phyloP scores from a whole-genome alignment of 2,113 vertebrate species.

The Meles meles region DNA sequence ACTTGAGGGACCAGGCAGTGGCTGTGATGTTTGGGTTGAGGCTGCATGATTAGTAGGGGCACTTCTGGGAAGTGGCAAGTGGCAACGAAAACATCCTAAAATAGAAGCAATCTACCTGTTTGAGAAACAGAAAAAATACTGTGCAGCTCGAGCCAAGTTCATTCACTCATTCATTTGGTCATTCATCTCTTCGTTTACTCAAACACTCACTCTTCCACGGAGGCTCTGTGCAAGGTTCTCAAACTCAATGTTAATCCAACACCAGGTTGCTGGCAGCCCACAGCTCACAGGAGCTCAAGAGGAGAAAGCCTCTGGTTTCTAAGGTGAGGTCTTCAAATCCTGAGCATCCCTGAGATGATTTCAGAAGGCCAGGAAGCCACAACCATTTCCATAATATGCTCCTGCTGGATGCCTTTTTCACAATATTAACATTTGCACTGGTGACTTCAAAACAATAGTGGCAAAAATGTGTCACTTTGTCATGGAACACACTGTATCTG shows the following conservation, averaged over 20 bases:
- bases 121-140: not conserved
- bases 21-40: not conserved
- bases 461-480: not conserved
- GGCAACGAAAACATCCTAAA: not conserved
- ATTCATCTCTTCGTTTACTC: not conserved
- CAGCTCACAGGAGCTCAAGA: not conserved
- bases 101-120: not conserved
- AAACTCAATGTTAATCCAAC: fast-evolving
- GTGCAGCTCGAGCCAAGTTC: too few relatives aligned
- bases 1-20: not conserved
- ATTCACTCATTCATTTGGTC: fast-evolving
- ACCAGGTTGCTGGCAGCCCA: fast-evolving
- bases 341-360: not conserved
- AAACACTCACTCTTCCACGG: not conserved
- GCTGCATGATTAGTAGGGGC: not conserved
- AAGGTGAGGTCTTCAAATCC: not conserved
- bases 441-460: not conserved
- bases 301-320: not conserved
- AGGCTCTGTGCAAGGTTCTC: not conserved
- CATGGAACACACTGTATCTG: not conserved
- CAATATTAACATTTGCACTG: fast-evolving
- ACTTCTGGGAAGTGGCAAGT: too few relatives aligned
- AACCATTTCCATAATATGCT: fast-evolving
- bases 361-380: fast-evolving
- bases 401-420: not conserved